Evolutionary conservation across 2,888 invertebrate species (phyloP).

Genomic region (Heliconius erato): DNA sequence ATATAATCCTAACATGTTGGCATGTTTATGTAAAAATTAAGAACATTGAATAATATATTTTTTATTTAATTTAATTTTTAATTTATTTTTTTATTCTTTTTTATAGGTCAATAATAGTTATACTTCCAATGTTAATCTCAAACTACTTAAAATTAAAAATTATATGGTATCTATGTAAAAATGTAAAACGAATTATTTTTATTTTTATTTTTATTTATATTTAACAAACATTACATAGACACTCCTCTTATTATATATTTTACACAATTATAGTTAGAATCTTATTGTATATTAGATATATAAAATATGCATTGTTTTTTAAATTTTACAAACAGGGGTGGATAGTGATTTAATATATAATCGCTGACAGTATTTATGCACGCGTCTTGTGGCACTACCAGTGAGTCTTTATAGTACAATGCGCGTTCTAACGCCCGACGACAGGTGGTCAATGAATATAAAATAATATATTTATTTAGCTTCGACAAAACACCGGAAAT

Average conservation of each 20-base stretch:
- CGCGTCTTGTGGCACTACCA: neutral
- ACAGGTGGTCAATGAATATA: constrained; percentile 65
- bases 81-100: too few species aligned
- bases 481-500: constrained; percentile 55
- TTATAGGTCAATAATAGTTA: too few species aligned
- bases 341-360: neutral
- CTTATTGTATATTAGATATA: neutral
- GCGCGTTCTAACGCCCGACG: constrained; percentile 48
- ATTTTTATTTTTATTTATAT: too few species aligned
- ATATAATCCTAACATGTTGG: neutral
- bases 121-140: too few species aligned
- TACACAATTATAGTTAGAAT: neutral
- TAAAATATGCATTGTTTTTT: neutral
- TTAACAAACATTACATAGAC: too few species aligned
- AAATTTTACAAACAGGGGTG: neutral
- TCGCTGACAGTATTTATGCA: neutral
- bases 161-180: too few species aligned
- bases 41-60: too few species aligned
- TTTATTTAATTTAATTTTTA: too few species aligned
- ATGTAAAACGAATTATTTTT: too few species aligned
- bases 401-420: constrained; percentile 23
- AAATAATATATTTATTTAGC: constrained; percentile 44
- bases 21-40: neutral
- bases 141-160: too few species aligned
- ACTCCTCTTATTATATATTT: too few species aligned